Conservation (phyloP, 2,888 invertebrate genomes). For the Rosalia funebris region DNA sequence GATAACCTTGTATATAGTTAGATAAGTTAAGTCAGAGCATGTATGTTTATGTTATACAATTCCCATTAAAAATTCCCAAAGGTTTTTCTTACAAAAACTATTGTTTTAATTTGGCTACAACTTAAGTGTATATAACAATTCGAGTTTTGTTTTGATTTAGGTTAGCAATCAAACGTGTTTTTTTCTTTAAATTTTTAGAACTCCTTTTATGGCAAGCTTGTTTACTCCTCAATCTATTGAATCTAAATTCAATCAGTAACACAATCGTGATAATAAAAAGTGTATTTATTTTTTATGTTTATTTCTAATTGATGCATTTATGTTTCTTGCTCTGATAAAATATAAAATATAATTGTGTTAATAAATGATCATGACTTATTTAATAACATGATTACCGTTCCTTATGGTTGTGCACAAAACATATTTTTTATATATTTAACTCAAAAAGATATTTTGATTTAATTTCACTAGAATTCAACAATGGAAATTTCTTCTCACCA, state of each 20-base stretch:
- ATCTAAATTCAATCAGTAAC: too few relatives aligned
- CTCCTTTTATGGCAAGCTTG: too few relatives aligned
- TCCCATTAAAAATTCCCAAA: neutral
- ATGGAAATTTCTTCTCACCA: neutral
- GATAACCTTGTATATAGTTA: conserved; percentile 38
- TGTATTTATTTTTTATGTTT: conserved; percentile 14
- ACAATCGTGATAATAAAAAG: conserved; percentile 15
- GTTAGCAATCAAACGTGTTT: too few relatives aligned
- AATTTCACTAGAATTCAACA: conserved; percentile 5
- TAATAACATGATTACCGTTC: conserved; percentile 28
- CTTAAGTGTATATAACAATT: neutral
- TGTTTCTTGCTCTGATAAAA: conserved; percentile 23
- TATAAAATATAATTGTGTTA: conserved; percentile 18
- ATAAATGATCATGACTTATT: conserved; percentile 8
- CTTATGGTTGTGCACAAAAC: conserved; percentile 45
- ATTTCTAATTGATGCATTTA: conserved; percentile 22
- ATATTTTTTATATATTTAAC: conserved; percentile 40
- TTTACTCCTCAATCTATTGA: too few relatives aligned
- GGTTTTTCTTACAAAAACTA: neutral
- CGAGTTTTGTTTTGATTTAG: neutral
- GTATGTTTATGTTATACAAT: conserved; percentile 18
- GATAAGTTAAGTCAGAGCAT: conserved; percentile 35
- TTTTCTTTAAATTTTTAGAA: too few relatives aligned
- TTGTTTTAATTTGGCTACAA: neutral
- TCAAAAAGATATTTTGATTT: conserved; percentile 4